phyloP scores from a whole-genome alignment of 2,888 invertebrate genomes.

The Hyposoter dolosus region DNA sequence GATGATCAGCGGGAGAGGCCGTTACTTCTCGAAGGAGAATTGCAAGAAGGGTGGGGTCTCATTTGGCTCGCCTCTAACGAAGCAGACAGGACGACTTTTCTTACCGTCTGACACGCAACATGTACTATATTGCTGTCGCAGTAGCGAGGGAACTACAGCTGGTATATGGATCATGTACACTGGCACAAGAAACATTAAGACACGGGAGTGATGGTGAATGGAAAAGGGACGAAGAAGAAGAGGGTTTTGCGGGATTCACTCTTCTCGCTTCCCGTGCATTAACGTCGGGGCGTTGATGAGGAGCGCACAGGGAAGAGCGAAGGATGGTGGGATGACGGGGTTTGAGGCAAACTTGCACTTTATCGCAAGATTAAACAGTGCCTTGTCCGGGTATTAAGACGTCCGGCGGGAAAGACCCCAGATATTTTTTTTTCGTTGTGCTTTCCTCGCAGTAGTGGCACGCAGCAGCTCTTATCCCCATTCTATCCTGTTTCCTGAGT shows the following conservation, averaged over 20 bases:
- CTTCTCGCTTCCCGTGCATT: slow-evolving; percentile 58
- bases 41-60: slow-evolving; percentile 34
- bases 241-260: slow-evolving; percentile 44
- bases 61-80: slow-evolving; percentile 22
- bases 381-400: slow-evolving; percentile 53
- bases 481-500: slow-evolving; percentile 28
- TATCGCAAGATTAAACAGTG: slow-evolving; percentile 71
- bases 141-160: slow-evolving; percentile 34
- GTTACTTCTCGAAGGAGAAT: slow-evolving; percentile 36
- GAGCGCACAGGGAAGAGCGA: slow-evolving; percentile 56
- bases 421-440: slow-evolving; percentile 24
- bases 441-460: slow-evolving; percentile 25
- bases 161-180: slow-evolving; percentile 34
- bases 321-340: slow-evolving; percentile 61
- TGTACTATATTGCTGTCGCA: slow-evolving; percentile 46
- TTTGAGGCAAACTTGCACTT: slow-evolving; percentile 62
- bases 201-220: neutral
- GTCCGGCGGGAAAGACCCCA: slow-evolving; percentile 28
- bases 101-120: slow-evolving; percentile 58
- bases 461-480: slow-evolving; percentile 50
- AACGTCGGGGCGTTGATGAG: slow-evolving; percentile 65
- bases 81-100: slow-evolving; percentile 48
- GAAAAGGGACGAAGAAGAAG: slow-evolving; percentile 23
- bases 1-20: slow-evolving; percentile 33
- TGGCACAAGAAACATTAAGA: slow-evolving; percentile 43